Percentiles rank a stretch among this genome's conserved stretches.
phyloP scores from a whole-genome alignment of 2,888 invertebrate genomes.

The Drosophila picticornis region DNA sequence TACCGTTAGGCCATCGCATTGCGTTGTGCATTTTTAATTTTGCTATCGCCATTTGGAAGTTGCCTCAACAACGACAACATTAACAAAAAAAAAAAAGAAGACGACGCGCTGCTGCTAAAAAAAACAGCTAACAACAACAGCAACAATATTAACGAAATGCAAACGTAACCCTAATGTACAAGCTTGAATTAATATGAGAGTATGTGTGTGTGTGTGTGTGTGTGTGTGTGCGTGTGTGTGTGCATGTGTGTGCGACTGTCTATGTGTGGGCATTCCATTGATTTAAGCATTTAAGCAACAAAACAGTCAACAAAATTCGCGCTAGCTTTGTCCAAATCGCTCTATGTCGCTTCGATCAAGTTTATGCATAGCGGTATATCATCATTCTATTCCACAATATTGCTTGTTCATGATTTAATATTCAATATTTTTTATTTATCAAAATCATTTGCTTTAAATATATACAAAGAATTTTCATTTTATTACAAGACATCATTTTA shows the following conservation, averaged over 20 bases:
- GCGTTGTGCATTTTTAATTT: constrained; percentile 82
- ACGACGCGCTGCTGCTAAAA: constrained; percentile 29
- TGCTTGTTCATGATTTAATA: not conserved
- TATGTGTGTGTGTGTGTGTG: constrained; percentile 12
- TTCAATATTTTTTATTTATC: not conserved
- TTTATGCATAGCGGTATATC: constrained; percentile 28
- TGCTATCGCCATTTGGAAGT: constrained; percentile 62
- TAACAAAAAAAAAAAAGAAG: constrained; percentile 21
- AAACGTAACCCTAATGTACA: constrained; percentile 68
- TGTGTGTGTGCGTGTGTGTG: not conserved
- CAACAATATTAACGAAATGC: constrained; percentile 40
- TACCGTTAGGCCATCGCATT: constrained; percentile 82
- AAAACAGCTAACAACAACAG: constrained; percentile 34
- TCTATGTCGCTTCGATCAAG: constrained; percentile 19
- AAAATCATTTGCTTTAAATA: not conserved
- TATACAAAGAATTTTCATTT: not conserved
- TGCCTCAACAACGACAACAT: constrained; percentile 48
- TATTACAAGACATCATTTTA: not conserved
- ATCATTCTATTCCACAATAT: constrained; percentile 14
- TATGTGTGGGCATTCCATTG: constrained; percentile 73
- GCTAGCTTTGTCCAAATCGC: constrained; percentile 12
- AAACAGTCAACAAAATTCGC: constrained; percentile 41
- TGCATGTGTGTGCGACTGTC: not conserved
- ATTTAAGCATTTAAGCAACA: constrained; percentile 59
- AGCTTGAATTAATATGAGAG: constrained; percentile 40